Evolutionary conservation across 2,888 invertebrate genomes (phyloP).

Genomic region (Phortica magna): DNA sequence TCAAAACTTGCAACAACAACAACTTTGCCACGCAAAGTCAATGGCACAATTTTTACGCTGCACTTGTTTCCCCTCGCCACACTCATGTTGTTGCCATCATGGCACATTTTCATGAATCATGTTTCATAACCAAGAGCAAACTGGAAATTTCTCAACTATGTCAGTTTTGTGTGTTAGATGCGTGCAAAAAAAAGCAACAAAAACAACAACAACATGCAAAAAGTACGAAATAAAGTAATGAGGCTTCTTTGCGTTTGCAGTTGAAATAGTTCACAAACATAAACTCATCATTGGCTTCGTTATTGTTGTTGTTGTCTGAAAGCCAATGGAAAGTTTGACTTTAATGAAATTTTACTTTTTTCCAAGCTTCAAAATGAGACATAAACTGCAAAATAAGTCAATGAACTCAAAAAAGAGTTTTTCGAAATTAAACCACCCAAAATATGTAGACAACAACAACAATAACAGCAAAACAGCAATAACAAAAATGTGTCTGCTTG

Average conservation of each 20-base stretch:
- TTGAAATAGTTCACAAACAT: background rate
- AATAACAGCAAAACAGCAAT: no score
- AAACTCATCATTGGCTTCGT: background rate
- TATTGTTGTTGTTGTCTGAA: background rate
- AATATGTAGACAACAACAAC: no score
- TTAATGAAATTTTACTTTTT: no score
- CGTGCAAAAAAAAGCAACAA: constrained; percentile 48
- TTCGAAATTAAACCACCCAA: no score
- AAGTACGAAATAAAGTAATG: constrained; percentile 28
- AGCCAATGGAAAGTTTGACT: no score
- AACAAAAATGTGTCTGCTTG: no score
- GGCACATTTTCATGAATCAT: constrained; percentile 6
- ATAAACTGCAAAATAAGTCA: no score
- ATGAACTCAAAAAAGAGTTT: no score
- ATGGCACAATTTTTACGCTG: constrained; percentile 17
- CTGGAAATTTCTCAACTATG: constrained; percentile 14
- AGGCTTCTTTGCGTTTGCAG: background rate
- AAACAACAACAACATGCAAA: background rate
- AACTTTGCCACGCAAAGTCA: constrained; percentile 14
- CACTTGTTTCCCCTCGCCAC: background rate
- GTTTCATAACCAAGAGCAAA: constrained; percentile 13
- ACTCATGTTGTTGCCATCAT: constrained; percentile 3
- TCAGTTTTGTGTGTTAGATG: constrained; percentile 7
- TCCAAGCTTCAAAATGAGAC: no score
- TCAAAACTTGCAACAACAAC: background rate